phyloP scores from a whole-genome alignment of 2,113 vertebrate genomes.

The Campylomormyrus numenius region DNA sequence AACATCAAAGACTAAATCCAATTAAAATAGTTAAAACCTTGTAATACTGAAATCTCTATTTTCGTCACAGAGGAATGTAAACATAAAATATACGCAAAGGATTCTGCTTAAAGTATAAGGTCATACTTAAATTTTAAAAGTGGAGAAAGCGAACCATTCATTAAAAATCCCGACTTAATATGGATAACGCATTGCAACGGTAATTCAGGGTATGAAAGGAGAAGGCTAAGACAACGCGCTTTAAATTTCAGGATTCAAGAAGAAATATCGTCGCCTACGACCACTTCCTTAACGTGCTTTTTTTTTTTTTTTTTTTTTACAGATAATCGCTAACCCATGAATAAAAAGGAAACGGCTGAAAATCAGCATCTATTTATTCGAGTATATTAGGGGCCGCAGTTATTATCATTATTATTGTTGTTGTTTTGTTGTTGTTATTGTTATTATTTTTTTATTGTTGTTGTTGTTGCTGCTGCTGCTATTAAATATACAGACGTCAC shows the following conservation, averaged over 20 bases:
- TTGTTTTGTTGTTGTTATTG: neutral
- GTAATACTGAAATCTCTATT: neutral
- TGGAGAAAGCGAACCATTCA: neutral
- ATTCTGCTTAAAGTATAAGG: neutral
- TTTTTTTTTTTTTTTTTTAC: no score
- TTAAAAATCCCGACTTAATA: neutral
- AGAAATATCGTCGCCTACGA: neutral
- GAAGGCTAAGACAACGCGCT: neutral
- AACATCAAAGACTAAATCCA: neutral
- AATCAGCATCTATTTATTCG: neutral
- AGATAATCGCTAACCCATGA: neutral
- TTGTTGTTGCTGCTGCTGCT: neutral
- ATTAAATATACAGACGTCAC: neutral
- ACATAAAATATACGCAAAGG: neutral
- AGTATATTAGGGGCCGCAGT: neutral
- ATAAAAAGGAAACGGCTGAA: neutral
- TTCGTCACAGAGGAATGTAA: neutral
- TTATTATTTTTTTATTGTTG: neutral
- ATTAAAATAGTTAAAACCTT: neutral
- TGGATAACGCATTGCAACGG: neutral
- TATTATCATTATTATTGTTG: neutral
- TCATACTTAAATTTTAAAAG: neutral
- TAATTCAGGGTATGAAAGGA: neutral
- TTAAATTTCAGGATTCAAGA: neutral
- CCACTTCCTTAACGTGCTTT: neutral